These are phyloP conservation scores for Panthera leo DNA, from an alignment of 2,113 vertebrate genomes.

Conservation along the genomic window DNA sequence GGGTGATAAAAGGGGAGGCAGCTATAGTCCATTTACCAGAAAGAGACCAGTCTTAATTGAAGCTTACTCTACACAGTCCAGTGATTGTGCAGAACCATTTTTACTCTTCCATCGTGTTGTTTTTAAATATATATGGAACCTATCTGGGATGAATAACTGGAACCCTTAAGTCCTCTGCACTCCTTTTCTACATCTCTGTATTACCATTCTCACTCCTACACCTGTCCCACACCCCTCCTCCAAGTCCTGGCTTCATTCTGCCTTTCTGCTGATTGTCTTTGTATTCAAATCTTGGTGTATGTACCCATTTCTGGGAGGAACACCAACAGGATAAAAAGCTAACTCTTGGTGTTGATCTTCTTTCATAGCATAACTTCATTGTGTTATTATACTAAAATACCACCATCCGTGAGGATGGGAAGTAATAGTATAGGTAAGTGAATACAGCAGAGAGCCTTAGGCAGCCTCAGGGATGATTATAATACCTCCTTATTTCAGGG, in stretches of 20 bases:
- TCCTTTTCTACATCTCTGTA: neutral
- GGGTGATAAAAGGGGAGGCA: neutral
- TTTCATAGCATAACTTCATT: conserved; percentile 1
- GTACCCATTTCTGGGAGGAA: neutral
- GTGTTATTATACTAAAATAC: neutral
- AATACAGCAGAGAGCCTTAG: neutral
- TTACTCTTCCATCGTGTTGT: neutral
- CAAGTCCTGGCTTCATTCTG: neutral
- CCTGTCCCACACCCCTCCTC: neutral
- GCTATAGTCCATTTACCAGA: neutral
- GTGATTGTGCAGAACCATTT: neutral
- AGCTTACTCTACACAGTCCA: neutral
- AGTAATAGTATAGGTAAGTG: neutral
- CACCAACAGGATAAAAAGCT: neutral
- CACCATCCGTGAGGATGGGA: neutral
- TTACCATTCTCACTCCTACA: neutral
- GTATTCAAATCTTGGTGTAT: neutral
- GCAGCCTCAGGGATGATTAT: neutral
- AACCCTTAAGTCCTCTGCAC: neutral
- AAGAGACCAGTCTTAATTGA: neutral
- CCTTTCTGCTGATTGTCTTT: neutral
- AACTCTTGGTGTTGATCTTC: neutral
- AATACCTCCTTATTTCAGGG: neutral
- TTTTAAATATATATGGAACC: neutral
- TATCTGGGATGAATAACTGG: neutral